Base-by-base conservation (phyloP, 92 coral and sea anemone species). In the Siderastrea siderea region DNA sequence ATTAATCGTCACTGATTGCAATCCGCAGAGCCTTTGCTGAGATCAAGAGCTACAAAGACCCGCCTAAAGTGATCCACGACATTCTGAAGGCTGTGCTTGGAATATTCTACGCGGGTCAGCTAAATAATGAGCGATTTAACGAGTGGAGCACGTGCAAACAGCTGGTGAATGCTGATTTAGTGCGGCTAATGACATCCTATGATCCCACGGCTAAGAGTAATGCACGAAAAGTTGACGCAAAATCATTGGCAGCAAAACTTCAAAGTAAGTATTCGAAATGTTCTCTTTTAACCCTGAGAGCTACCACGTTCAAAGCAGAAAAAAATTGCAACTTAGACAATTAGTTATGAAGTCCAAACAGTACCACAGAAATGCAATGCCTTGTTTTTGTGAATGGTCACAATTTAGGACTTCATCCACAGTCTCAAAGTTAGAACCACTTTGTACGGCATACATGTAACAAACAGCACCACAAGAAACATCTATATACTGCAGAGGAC, bases 11-110 rank as follows among this genome's bases (percentile, higher is more conserved):
- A 13, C 4, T 46, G 59, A 58, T 68, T 47, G 43, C 17, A 72
- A 15, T 78, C 63, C 66, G 3, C 67, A 96, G 99, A 64, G 99
- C 99, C 15, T 97, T 97, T 67, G 99, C 99, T n/a, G 99, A 97
- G 84, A 93, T 97, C 80, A 97, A 97, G 80, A 97, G 99, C 84
- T 97, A 97, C 94, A 97, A 97, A 80, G 99, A 97, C 64, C 99
- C 99, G 15, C 99, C 99, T 3, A 97, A 95, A 83, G 96, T 97
- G 66, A 88, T 97, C 83, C 99, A 97, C 84, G 97, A 97, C 88
- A 97, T 97, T 70, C 95, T 97, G 38, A 93, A 95, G 79, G 96
- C 99, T 4, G 98, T 97, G n/a, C 87, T 97, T 47, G 98, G 96
- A 50, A 97, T 97, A 63, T 97, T 97, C 67, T 79, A 92, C 74